phyloP scores from a whole-genome alignment of 2,113 vertebrate genomes.

The Antechinus flavipes region DNA sequence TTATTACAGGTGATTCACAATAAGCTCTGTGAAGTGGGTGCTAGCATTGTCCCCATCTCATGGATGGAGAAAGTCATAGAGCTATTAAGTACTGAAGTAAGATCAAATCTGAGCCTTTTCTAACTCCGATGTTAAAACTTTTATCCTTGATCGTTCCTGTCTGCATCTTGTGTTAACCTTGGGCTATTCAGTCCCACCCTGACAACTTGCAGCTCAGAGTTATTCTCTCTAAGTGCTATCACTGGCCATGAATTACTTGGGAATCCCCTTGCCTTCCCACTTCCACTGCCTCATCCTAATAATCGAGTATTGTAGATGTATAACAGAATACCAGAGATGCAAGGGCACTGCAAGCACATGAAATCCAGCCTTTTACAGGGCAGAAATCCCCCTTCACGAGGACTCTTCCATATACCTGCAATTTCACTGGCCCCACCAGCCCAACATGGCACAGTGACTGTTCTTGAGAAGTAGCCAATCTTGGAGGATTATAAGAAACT shows the following conservation, averaged over 20 bases:
- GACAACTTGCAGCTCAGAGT: not conserved
- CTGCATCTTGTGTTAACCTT: no score
- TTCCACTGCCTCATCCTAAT: no score
- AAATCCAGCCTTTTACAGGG: not conserved
- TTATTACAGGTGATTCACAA: not conserved
- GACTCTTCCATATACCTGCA: no score
- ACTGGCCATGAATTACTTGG: no score
- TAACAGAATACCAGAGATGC: no score
- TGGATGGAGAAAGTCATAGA: not conserved
- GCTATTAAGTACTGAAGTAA: not conserved
- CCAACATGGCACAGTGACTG: not conserved
- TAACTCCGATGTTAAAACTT: not conserved
- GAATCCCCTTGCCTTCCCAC: no score
- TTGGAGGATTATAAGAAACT: not conserved
- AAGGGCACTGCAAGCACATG: no score
- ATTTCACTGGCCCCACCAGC: no score
- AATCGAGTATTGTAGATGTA: no score
- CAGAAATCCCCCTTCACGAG: not conserved
- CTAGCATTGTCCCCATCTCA: not conserved
- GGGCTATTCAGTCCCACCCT: not conserved
- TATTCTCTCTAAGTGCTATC: no score
- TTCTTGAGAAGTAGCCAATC: not conserved
- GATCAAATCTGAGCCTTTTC: not conserved
- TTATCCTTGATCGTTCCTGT: not conserved
- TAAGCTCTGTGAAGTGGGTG: not conserved